These are phyloP conservation scores for Drosophila bipectinata DNA, from an alignment of 1,140 invertebrate genomes.

Conservation along the genomic window DNA sequence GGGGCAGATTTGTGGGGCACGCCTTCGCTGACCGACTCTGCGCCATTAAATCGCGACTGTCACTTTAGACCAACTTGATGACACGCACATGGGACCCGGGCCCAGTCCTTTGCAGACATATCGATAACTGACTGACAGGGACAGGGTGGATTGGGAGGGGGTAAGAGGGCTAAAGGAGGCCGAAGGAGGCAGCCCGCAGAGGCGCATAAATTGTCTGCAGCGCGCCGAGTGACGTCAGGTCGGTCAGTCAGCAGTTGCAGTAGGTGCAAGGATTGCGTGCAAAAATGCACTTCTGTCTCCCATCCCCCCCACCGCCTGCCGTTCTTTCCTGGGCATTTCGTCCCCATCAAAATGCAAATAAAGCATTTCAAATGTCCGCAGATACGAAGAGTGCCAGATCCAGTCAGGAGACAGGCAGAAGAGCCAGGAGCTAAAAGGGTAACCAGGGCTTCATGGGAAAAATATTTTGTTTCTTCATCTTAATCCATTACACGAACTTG, in stretches of 20 bases:
- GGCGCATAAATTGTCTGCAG: conserved; percentile 77
- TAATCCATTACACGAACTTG: not conserved
- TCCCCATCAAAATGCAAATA: conserved; percentile 82
- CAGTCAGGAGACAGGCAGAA: not conserved
- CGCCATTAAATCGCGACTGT: conserved; percentile 83
- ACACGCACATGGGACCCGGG: conserved; percentile 72
- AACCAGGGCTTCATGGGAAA: conserved; percentile 14
- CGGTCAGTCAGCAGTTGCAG: conserved; percentile 65
- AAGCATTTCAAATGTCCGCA: conserved; percentile 75
- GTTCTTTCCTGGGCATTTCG: conserved; percentile 55
- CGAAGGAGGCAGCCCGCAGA: conserved; percentile 33
- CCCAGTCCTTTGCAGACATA: conserved; percentile 41
- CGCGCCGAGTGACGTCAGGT: conserved; percentile 77
- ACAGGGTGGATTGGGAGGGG: conserved; percentile 4
- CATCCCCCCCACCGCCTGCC: conserved; percentile 15
- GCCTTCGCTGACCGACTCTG: conserved; percentile 61
- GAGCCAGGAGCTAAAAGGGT: conserved; percentile 5
- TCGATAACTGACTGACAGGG: conserved; percentile 52
- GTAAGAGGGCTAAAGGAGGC: conserved; percentile 15
- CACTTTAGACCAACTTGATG: conserved; percentile 83
- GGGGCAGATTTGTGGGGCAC: conserved; percentile 41
- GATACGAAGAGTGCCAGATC: conserved; percentile 27
- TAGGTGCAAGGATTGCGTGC: conserved; percentile 78
- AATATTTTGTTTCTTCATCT: not conserved
- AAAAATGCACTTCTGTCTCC: conserved; percentile 75